A percentile compares a stretch with the other conserved stretches of the same genome.
Evolutionary conservation across 1,140 invertebrate species (phyloP).

Genomic region (Drosophila hydei): DNA sequence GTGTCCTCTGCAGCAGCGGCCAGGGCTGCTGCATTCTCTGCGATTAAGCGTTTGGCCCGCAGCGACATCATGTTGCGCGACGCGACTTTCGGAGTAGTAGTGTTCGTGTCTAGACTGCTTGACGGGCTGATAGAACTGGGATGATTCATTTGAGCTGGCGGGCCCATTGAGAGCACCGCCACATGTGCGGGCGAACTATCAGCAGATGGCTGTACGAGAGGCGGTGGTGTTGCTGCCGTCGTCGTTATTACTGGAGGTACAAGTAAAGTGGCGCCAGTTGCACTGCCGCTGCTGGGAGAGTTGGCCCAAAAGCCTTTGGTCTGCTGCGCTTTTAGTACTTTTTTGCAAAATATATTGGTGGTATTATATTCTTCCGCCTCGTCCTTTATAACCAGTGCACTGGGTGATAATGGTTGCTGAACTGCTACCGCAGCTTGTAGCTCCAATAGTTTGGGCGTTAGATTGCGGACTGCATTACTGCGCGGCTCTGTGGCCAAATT

Average conservation of each 20-base stretch:
- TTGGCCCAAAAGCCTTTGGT: slow-evolving; percentile 81
- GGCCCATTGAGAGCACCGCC: slow-evolving; percentile 64
- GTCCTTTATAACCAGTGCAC: slow-evolving; percentile 69
- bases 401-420: slow-evolving; percentile 46
- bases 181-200: slow-evolving; percentile 25
- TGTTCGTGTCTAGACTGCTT: slow-evolving; percentile 57
- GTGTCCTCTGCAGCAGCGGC: slow-evolving; percentile 64
- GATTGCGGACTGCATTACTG: slow-evolving; percentile 69
- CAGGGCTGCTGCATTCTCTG: slow-evolving; percentile 58
- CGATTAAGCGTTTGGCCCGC: slow-evolving; percentile 60
- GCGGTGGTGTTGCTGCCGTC: slow-evolving; percentile 70
- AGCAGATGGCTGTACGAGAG: slow-evolving; percentile 23
- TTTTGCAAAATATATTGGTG: slow-evolving; percentile 80
- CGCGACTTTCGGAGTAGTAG: slow-evolving; percentile 63
- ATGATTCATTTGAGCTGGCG: slow-evolving; percentile 68
- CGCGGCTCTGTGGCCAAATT: slow-evolving; percentile 69
- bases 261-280: slow-evolving; percentile 40
- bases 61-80: slow-evolving; percentile 72
- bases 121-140: slow-evolving; percentile 71
- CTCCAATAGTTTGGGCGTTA: slow-evolving; percentile 79
- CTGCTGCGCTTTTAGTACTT: slow-evolving; percentile 82
- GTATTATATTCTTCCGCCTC: slow-evolving; percentile 77
- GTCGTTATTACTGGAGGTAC: slow-evolving; percentile 67
- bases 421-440: slow-evolving; percentile 44
- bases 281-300: slow-evolving; percentile 62